A percentile compares a stretch with the other conserved stretches of the same genome.
These are phyloP conservation scores for Lota lota DNA, from an alignment of 2,113 vertebrate genomes.

Conservation along the genomic window DNA sequence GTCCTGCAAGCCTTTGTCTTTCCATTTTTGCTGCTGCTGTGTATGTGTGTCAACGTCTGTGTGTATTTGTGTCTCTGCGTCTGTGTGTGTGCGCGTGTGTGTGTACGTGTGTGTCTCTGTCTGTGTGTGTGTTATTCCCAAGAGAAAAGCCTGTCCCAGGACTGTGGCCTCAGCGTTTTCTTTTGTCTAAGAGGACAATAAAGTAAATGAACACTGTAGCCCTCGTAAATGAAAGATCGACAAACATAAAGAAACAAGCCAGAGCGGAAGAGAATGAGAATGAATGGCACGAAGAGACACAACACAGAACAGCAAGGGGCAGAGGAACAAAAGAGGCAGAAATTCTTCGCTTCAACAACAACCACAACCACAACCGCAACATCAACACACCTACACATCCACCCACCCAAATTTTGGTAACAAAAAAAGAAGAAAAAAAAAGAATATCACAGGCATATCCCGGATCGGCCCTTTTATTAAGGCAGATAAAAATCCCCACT, in stretches of 20 bases:
- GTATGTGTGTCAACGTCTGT: slow-evolving; percentile 11
- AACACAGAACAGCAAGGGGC: slow-evolving; percentile 2
- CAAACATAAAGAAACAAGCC: slow-evolving; percentile 3
- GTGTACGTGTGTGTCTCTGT: slow-evolving; percentile 25
- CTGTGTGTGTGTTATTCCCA: slow-evolving; percentile 1
- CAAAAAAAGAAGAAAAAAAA: not conserved
- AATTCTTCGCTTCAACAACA: slow-evolving; percentile 29
- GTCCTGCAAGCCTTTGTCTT: too few species aligned
- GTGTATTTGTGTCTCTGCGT: slow-evolving; percentile 11
- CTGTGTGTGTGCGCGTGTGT: not conserved
- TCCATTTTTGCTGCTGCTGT: slow-evolving; percentile 30
- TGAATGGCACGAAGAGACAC: not conserved
- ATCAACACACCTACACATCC: too few species aligned
- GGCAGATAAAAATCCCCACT: slow-evolving; percentile 60
- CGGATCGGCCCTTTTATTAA: slow-evolving; percentile 63
- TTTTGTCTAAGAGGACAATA: slow-evolving; percentile 57
- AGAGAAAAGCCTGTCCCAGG: slow-evolving; percentile 33
- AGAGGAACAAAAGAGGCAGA: slow-evolving; percentile 23
- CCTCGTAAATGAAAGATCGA: slow-evolving; percentile 27
- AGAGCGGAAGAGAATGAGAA: not conserved
- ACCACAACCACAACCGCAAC: too few species aligned
- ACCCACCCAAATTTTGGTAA: too few species aligned
- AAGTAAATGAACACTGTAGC: slow-evolving; percentile 17
- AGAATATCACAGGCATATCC: slow-evolving; percentile 45
- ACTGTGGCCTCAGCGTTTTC: slow-evolving; percentile 55